Base-by-base conservation (phyloP, 1,140 invertebrate genomes). In the Ceratina japonica region DNA sequence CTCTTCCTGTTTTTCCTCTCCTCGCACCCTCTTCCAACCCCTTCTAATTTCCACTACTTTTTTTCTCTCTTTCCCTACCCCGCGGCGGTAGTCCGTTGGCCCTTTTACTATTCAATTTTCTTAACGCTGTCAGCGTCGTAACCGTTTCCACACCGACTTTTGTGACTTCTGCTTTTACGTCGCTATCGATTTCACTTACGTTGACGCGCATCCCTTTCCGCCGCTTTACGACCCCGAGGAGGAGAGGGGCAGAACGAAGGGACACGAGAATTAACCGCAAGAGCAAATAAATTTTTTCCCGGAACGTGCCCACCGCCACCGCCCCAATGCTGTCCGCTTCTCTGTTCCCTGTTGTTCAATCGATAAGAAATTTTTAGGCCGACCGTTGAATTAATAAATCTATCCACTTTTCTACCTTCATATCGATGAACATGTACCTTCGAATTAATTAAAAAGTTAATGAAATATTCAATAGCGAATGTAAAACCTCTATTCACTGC, bases 141-240 rank as follows among this genome's bases (percentile, higher is more conserved):
- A 70, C 66, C 22, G 20, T 49, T 49, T 13, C 37, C 18, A 0
- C 31, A 68, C 13, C 20, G 37, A 4, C 44, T 58, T 72, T 22
- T 51, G 59, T 8, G 59, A 72, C 75, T 78, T 78, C 49, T 37
- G 59, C 52, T 20, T 75, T 75, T 22, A 65, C 73, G 73, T 15
- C 8, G 20, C 16, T 75, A 66, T 66, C 63, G 72, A 74, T 74
- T 54, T 74, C 72, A 74, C 72, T 74, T 74, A 74, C 61, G 72
- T 74, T 24, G 61, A 54, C 72, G 72, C 72, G 61, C 71, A 62
- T 63, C 71, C 71, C 44, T 73, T 63, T 62, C 44, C 58, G 44
- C 16, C 71, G 51, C 51, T 71, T 79, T 74, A 72, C 76, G 80
- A 64, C 31, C 56, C 62, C 80, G 56, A 44, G 37, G 37, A 44